These are phyloP conservation scores for Antigone vipio DNA, from an alignment of 2,113 vertebrate species.

Conservation along the genomic window DNA sequence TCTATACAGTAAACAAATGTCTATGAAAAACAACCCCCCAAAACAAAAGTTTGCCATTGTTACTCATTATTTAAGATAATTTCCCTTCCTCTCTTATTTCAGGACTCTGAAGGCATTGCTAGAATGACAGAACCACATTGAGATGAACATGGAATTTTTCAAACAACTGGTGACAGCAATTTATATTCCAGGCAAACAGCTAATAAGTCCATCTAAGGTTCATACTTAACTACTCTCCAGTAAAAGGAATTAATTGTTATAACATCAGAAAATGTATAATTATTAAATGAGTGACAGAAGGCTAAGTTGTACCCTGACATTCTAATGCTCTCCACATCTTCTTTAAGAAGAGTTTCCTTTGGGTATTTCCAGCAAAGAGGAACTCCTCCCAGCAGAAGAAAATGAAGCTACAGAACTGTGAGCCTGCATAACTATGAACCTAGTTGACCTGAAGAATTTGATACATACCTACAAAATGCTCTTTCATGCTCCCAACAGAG, in stretches of 20 bases:
- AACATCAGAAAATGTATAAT: not conserved
- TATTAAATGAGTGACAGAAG: not conserved
- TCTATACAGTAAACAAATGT: conserved; percentile 50
- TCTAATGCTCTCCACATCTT: not conserved
- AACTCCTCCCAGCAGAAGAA: not conserved
- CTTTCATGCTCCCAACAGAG: not conserved
- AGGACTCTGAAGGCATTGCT: not conserved
- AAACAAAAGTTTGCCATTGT: not conserved
- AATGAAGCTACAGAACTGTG: not conserved
- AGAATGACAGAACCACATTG: not conserved
- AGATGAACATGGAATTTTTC: not conserved
- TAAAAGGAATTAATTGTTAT: not conserved
- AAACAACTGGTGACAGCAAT: not conserved
- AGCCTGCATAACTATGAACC: not conserved
- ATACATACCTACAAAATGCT: conserved; percentile 12
- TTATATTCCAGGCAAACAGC: not conserved
- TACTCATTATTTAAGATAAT: conserved; percentile 8
- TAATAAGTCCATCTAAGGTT: not conserved
- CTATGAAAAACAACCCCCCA: not conserved
- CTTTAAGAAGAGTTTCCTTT: not conserved
- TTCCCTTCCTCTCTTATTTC: not conserved
- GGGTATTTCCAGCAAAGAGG: not conserved
- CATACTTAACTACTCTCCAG: not conserved
- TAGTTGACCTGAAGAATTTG: conserved; percentile 11
- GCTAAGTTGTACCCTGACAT: not conserved